phyloP scores from a whole-genome alignment of 2,113 vertebrate genomes.

The Gila orcuttii region DNA sequence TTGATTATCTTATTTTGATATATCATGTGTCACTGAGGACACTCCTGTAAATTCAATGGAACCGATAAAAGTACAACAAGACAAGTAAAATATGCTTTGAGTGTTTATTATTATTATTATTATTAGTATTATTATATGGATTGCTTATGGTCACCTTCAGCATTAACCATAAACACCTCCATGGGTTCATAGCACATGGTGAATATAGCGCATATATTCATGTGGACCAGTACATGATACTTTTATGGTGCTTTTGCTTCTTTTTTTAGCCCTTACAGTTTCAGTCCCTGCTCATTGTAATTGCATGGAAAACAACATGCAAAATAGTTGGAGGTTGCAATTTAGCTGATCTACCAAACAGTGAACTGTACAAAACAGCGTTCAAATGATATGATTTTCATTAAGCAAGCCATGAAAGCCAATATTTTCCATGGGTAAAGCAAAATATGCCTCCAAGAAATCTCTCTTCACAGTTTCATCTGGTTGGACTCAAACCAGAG shows the following conservation, averaged over 20 bases:
- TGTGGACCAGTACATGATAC: background rate
- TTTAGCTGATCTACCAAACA: background rate
- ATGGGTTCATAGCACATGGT: background rate
- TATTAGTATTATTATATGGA: background rate
- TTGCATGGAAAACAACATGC: background rate
- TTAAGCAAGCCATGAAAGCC: background rate
- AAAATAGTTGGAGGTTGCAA: background rate
- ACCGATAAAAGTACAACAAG: background rate
- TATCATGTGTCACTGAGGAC: background rate
- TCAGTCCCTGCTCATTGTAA: background rate
- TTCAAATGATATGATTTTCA: conserved; percentile 22
- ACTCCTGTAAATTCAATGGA: conserved; percentile 9
- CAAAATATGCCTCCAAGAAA: background rate
- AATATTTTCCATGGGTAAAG: conserved; percentile 1
- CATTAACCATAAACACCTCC: background rate
- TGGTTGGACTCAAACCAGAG: conserved; percentile 12
- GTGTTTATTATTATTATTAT: background rate
- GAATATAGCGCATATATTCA: background rate
- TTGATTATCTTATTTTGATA: conserved; percentile 4
- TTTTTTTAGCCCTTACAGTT: background rate
- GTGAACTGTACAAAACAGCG: background rate
- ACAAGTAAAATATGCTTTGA: background rate
- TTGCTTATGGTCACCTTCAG: background rate
- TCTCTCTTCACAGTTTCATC: conserved; percentile 18
- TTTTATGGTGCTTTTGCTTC: background rate